Evolutionary conservation across 2,888 invertebrate species (phyloP), one percentile per base, ranked within the genome.

Genomic region (Patella depressa): DNA sequence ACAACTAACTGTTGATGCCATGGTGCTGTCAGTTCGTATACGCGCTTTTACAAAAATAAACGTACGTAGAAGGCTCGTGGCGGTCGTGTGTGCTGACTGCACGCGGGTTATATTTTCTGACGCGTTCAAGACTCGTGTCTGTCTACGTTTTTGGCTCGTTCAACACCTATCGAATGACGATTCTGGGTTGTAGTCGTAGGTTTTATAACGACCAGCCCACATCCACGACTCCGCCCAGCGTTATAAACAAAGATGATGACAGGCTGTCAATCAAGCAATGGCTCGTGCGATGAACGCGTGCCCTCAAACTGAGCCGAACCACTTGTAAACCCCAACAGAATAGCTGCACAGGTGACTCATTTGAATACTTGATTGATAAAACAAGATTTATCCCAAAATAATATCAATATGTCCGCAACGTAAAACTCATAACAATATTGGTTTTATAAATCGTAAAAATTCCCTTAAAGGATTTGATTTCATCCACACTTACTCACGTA

Each of bases 61-160:
- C 19, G 65, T 65, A 65, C 65, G 24, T 65, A 24, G 65, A 24
- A 19, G 65, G 9, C 65, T 65, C 65, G 65, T 65, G 65, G 12
- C 65, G 19, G 65, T 19, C 65, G 65, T 65, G 65, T 65, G 65
- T 24, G 65, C 24, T 65, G 19, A 15, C 19, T 65, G 65, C 65
- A 65, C 65, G 65, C 45, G 65, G 19, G 24, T 11, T 65, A 19
- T 65, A 65, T 14, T 19, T 65, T 65, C 65, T 24, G 65, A 65
- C 65, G 65, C 65, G 65, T 65, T 65, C 65, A 24, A 19, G 65
- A 14, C 65, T 65, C 65, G 65, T 65, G 65, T 65, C 65, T 24
- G 45, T 65, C 65, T 11, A 65, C 24, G 65, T 65, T 65, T 11
- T 9, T 45, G 45, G 45, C 45, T 24, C 24, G 65, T 65, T 65